Conservation (phyloP, 2,113 vertebrate genomes). For the Nibea coibor region DNA sequence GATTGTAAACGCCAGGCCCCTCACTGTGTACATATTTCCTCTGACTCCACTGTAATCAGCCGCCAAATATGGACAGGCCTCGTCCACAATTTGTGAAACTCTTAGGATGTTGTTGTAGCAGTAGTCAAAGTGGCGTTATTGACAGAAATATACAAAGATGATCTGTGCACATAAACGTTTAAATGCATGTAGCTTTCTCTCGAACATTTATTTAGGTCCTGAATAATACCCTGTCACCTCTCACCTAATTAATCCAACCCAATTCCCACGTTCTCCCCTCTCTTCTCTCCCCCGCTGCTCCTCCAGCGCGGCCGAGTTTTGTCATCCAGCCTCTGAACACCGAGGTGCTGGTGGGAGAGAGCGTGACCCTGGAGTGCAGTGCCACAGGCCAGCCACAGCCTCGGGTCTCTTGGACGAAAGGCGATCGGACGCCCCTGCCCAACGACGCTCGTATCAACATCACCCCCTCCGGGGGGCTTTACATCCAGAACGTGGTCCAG, state of each 20-base stretch:
- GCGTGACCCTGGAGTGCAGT: slow-evolving; percentile 97
- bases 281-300: neutral
- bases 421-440: slow-evolving; percentile 90
- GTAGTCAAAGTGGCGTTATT: neutral
- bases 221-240: neutral
- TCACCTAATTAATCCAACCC: slow-evolving; percentile 22
- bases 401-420: slow-evolving; percentile 92
- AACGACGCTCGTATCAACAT: slow-evolving; percentile 90
- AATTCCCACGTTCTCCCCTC: neutral
- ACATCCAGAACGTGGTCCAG: slow-evolving; percentile 91
- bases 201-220: neutral
- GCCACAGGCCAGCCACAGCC: slow-evolving; percentile 94
- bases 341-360: slow-evolving; percentile 96
- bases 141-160: slow-evolving; percentile 13
- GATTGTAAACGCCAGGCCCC: slow-evolving; percentile 49
- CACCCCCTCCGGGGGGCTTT: slow-evolving; percentile 94
- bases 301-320: slow-evolving; percentile 92
- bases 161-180: neutral
- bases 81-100: neutral
- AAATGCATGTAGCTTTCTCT: neutral
- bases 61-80: slow-evolving; percentile 57
- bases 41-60: slow-evolving; percentile 48
- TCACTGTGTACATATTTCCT: slow-evolving; percentile 56
- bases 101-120: slow-evolving; percentile 11
- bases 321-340: slow-evolving; percentile 99